A percentile compares a stretch with the other conserved stretches of the same genome.
Conservation (phyloP, 2,888 invertebrate genomes). For the Euzetes globulus region DNA sequence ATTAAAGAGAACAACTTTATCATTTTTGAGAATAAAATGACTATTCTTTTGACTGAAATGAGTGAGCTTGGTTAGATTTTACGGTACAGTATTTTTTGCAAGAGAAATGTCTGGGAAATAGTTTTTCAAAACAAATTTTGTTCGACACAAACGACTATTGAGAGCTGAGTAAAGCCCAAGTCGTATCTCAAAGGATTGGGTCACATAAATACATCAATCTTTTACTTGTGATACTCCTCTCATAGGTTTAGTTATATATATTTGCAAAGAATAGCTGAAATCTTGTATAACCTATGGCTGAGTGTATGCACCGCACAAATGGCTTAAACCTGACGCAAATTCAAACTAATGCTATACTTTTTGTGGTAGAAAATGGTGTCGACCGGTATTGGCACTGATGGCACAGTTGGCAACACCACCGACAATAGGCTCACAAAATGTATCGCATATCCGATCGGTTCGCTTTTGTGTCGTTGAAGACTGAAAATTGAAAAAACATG, state of each 20-base stretch:
- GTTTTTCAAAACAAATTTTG: conserved; percentile 19
- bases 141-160: conserved; percentile 5
- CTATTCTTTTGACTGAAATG: too few species aligned
- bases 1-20: too few species aligned
- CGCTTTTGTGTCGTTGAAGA: not conserved
- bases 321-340: too few species aligned
- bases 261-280: not conserved
- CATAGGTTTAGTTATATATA: not conserved
- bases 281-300: not conserved
- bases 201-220: conserved; percentile 22
- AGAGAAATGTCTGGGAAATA: not conserved
- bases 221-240: not conserved
- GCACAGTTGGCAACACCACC: not conserved
- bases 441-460: conserved; percentile 11
- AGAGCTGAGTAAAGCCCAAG: conserved; percentile 8
- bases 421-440: not conserved
- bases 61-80: too few species aligned
- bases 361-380: not conserved
- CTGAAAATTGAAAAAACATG: conserved; percentile 25
- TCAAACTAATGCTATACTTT: not conserved
- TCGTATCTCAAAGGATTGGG: conserved; percentile 16
- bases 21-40: too few species aligned
- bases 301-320: too few species aligned
- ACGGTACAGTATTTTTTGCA: not conserved
- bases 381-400: not conserved